Percentiles rank a stretch among this genome's conserved stretches.
phyloP scores from a whole-genome alignment of 1,140 invertebrate species.

The Aphelenchoides fujianensis region DNA sequence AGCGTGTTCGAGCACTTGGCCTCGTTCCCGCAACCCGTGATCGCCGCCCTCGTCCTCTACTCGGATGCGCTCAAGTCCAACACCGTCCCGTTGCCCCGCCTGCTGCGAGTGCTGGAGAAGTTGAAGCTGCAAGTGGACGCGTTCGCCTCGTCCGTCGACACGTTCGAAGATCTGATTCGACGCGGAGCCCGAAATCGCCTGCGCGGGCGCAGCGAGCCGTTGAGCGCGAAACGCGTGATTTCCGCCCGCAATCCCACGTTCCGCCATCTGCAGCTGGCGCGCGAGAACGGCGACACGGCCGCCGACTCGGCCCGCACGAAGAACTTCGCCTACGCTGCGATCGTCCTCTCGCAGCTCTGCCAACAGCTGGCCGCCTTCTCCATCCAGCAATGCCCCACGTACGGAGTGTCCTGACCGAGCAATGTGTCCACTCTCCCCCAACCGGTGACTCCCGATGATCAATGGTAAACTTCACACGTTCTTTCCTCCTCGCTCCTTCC shows the following conservation, averaged over 20 bases:
- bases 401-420: not conserved
- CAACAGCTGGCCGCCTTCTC: constrained; percentile 34
- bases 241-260: not conserved
- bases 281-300: constrained; percentile 15
- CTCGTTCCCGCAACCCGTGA: constrained; percentile 79
- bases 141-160: constrained; percentile 22
- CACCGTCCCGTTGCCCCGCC: constrained; percentile 15
- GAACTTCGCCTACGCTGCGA: constrained; percentile 40
- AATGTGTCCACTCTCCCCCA: not conserved
- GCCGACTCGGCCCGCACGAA: constrained; percentile 28
- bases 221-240: not conserved
- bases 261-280: constrained; percentile 6
- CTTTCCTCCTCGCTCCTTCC: not conserved
- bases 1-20: constrained; percentile 80
- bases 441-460: not conserved
- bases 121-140: constrained; percentile 40
- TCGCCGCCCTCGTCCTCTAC: constrained; percentile 81
- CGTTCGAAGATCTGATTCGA: constrained; percentile 31
- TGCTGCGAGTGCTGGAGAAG: constrained; percentile 27
- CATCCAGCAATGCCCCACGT: constrained; percentile 32
- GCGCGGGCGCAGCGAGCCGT: not conserved
- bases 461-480: not conserved
- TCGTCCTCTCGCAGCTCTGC: constrained; percentile 37
- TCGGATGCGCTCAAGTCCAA: constrained; percentile 34
- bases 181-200: constrained; percentile 23